Evolutionary conservation across 1,140 invertebrate species (phyloP).

Genomic region (Cherax quadricarinatus): DNA sequence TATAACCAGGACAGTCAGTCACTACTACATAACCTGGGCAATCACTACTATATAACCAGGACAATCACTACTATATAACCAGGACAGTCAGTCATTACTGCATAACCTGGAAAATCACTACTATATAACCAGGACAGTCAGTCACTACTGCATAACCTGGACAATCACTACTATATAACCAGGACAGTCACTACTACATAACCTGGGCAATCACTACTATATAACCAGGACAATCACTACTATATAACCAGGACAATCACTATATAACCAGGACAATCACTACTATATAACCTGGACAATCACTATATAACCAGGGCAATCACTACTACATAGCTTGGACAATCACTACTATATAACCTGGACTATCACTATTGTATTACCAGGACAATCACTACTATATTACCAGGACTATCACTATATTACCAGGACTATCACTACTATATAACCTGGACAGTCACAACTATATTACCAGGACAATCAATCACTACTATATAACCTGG

Average conservation of each 20-base stretch:
- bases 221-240: too few relatives aligned
- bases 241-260: too few relatives aligned
- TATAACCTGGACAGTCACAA: neutral
- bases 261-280: too few relatives aligned
- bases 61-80: neutral
- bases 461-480: neutral
- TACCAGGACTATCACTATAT: neutral
- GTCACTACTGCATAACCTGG: neutral
- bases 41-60: neutral
- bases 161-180: neutral
- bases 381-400: neutral
- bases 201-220: too few relatives aligned
- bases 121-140: neutral
- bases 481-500: neutral
- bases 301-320: neutral
- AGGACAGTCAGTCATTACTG: neutral
- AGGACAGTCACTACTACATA: neutral
- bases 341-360: neutral
- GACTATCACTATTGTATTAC: neutral
- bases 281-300: neutral
- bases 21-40: neutral
- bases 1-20: neutral
- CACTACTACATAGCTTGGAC: neutral
- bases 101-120: neutral
- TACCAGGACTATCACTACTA: neutral